Conservation (phyloP, 2,113 vertebrate genomes). For the Mobula hypostoma region DNA sequence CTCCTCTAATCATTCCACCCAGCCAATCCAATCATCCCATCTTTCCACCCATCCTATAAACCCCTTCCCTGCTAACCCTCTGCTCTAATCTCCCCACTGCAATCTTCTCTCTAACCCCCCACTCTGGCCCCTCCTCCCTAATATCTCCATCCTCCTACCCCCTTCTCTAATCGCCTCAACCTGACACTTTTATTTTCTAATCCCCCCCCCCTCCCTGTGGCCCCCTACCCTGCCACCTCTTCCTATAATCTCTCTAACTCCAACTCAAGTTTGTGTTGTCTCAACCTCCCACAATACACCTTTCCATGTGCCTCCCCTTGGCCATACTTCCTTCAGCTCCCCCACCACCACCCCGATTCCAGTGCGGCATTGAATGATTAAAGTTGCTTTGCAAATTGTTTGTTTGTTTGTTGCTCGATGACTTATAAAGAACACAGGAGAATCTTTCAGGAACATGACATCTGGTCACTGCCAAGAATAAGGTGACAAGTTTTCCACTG, state of each 20-base stretch:
- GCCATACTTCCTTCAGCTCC: too few relatives aligned
- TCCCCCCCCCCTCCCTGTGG: neutral
- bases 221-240: neutral
- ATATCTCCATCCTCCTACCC: neutral
- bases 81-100: neutral
- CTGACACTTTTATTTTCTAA: neutral
- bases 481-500: neutral
- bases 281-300: too few relatives aligned
- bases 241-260: too few relatives aligned
- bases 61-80: neutral
- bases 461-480: slow-evolving; percentile 8
- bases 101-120: neutral
- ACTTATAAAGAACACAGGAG: neutral
- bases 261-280: too few relatives aligned
- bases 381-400: neutral
- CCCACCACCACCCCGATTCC: neutral
- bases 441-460: too few relatives aligned
- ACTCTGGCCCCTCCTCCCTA: neutral
- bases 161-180: neutral
- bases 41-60: neutral
- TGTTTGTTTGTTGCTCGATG: slow-evolving; percentile 17
- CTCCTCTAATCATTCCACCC: neutral
- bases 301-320: too few relatives aligned
- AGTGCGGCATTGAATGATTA: too few relatives aligned
- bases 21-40: too few relatives aligned